Evolutionary conservation across 1,140 invertebrate genomes (phyloP), one percentile per base, ranked within the genome.

Genomic region (Panagrolaimus sp.): DNA sequence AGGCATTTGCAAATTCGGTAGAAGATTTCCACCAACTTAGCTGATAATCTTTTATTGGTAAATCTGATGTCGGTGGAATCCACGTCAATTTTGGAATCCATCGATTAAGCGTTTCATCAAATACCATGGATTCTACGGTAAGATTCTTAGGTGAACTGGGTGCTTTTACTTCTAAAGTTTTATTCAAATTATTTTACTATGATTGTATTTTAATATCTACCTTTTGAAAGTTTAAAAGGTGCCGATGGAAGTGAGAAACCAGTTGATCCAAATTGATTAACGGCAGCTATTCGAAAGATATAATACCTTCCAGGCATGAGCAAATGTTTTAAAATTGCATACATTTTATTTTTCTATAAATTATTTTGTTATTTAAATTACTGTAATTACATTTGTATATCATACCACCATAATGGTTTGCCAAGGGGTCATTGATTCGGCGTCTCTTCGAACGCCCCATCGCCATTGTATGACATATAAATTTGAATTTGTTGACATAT

Each of bases 291-390:
- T 63, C 78, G 69, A 46, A 80, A 80, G 16, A 77, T 62, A 51
- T 80, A 80, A 46, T 70, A 81, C n/a, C 78, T 68, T 23, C 78
- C 78, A n/a, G 78, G 77, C 20, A 72, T 64, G 1, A 80, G 72
- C 5, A 80, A 45, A 63, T 80, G 78, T 63, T 80, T 80, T 14
- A 80, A 46, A 53, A 80, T 80, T 8, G 78, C 78, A 65, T 81
- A 80, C 69, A 77, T 79, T 61, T 80, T 80, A 65, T 81, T 80
- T 53, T 70, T 68, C 77, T 78, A 20, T 74, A 78, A 66, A 8
- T 13, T 38, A 13, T 16, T 25, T 53, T 38, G 70, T 13, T 9
- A 9, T 47, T 14, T 9, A 8, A 27, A 74, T 9, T 13, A 53
- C 7, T n/a, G 2, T 25, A 48, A 44, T 9, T 43, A 38, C 9